Evolutionary conservation across 2,888 invertebrate genomes (phyloP), one percentile per base, ranked within the genome.

Genomic region (Heliconius ismenius): DNA sequence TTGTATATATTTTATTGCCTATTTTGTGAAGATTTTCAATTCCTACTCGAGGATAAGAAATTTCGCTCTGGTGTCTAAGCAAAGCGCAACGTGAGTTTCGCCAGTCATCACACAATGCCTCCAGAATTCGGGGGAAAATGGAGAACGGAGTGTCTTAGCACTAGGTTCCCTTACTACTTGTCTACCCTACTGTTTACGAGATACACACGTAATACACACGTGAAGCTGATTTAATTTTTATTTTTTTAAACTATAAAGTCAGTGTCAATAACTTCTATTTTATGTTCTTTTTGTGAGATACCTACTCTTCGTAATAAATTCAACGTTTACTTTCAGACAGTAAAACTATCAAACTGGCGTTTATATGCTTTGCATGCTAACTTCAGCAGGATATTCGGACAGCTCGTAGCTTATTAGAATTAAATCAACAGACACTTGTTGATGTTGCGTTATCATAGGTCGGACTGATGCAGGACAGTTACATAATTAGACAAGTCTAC

Each of bases 391-490:
- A 63, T 43, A 70, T 76, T 58, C 64, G 54, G 70, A 64, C 62
- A 26, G 43, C 70, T 72, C 72, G 58, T 64, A 43, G 65, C 58
- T 76, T 76, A 75, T 75, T 69, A 49, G 69, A 69, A 70, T 70
- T 75, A 76, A 76, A 72, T 72, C 26, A 72, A 76, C 58, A 58
- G 58, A 39, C 76, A 70, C 75, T 75, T 76, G 76, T 73, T 72
- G 58, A 58, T 72, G 63, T 72, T 65, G 39, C 24, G 58, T 72
- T 76, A 28, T 73, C 64, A 70, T 36, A 36, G 70, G 24, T 18
- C 36, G 15, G 58, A 70, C 32, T 24, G 70, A 70, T 70, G 58
- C 36, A 18, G 21, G 18, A 49, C 49, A 58, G 70, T 58, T 70
- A 36, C 24, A 70, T 36, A 70, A 70, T 70, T 36, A 32, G 54